Base-by-base conservation (phyloP, 2,113 vertebrate species). In the Colius striatus region DNA sequence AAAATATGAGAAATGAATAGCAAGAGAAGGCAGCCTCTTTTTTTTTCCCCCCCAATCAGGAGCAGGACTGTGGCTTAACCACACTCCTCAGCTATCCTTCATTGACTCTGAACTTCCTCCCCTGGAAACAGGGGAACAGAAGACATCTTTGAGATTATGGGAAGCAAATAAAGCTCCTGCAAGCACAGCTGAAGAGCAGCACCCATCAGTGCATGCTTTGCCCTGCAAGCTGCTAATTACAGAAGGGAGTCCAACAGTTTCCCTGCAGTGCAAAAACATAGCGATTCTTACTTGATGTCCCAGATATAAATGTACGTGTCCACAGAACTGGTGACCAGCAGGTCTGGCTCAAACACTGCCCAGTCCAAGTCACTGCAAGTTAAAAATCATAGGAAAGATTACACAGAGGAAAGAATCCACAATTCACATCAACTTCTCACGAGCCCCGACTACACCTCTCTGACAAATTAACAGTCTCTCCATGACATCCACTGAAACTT, bases 291-390 rank as follows among this genome's bases (percentile, higher is more conserved):
- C 99, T 99, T 99, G 96, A 99, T 99, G 96, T 99, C 99, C 99
- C 99, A 99, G 96, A 99, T 99, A 97, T 99, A 99, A 95, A 99
- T 99, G 96, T 99, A 99, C 0, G 99, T 99, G 97, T 99, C 99
- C 84, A 99, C 99, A 20, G 99, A 99, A 95, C 99, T 99, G 92
- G 99, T 99, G 78, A 99, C 99, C 82, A 99, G 97, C 45, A 99
- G 89, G 85, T 99, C 99, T 1, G 99, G 98, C 41, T 99, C 99
- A 89, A 99, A 99, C 92, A 99, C 99, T 1, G 99, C 99, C 99
- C 99, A 99, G 97, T 99, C 99, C 97, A 99, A 97, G 96, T 99
- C 99, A 17, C 99, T 99, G 96, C 48, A 85, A 97, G 93, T 8
- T 67, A 7, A 90, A 92, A 60, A 94, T 20, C 62, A 92, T 0